Evolutionary conservation across 1,140 invertebrate species (phyloP).

Genomic region (Radopholus similis): DNA sequence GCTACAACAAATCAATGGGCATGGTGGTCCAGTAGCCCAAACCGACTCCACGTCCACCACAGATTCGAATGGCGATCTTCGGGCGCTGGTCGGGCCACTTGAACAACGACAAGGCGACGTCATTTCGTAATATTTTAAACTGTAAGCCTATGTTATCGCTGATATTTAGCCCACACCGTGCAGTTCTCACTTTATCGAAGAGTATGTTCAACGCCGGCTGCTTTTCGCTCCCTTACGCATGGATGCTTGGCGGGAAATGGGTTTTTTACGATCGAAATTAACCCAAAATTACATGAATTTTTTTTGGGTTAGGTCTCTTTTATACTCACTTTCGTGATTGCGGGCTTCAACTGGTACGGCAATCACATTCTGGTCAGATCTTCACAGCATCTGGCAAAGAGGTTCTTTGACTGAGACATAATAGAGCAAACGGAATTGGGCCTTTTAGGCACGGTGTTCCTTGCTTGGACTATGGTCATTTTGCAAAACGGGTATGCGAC

Average conservation of each 20-base stretch:
- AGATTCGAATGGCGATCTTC: constrained; percentile 29
- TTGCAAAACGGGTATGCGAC: constrained; percentile 59
- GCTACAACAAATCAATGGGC: no score
- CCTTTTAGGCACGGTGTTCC: constrained; percentile 50
- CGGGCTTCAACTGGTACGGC: constrained; percentile 60
- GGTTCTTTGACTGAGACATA: constrained; percentile 20
- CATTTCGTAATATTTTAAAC: constrained; percentile 40
- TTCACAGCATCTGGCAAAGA: constrained; percentile 56
- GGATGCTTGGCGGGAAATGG: constrained; percentile 60
- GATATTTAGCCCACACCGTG: constrained; percentile 45
- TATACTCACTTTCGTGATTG: constrained; percentile 39
- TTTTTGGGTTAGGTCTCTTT: constrained; percentile 20
- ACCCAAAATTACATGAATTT: not conserved
- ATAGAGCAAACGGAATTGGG: not conserved
- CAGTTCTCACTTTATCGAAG: constrained; percentile 56
- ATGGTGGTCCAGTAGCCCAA: not conserved
- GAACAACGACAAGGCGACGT: constrained; percentile 51
- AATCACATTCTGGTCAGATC: constrained; percentile 59
- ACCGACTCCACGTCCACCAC: not conserved
- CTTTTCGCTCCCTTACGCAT: constrained; percentile 58
- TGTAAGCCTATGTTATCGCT: not conserved
- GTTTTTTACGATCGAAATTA: constrained; percentile 20
- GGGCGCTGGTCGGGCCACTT: constrained; percentile 33
- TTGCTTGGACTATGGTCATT: constrained; percentile 57
- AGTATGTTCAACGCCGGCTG: constrained; percentile 60